Evolutionary conservation across 2,113 vertebrate genomes (phyloP), one percentile per base, ranked within the genome.

Genomic region (Neodontobutis hainanensis): DNA sequence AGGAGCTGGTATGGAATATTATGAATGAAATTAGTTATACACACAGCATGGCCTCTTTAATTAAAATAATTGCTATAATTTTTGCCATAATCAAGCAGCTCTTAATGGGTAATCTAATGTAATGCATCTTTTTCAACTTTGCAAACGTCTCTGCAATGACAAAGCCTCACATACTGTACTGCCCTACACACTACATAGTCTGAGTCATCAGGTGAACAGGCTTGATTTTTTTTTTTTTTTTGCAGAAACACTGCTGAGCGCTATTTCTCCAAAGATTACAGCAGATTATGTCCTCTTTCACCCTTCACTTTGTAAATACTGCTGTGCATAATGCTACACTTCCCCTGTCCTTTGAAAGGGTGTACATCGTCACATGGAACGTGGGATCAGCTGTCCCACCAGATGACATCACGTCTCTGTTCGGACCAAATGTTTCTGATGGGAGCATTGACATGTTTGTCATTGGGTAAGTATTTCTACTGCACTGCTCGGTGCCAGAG

Each of bases 331-430:
- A 72, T 52, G 62, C 65, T 47, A 61, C 44, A 11, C 53, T 16
- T 27, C 58, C 51, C 19, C 62, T 70, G 2, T 59, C 60, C 65
- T 63, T 59, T 66, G 32, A 16, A 78, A 99, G 97, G 90, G 94
- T 99, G 78, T 93, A 94, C 61, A 95, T 99, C 58, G 90, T 97
- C 88, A 98, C 97, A 1, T 99, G 97, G 97, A 99, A 99, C 0
- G 97, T 99, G 70, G 97, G 96, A 52, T 96, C 95, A 2, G 95
- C 97, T 65, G 93, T 97, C 86, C 96, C 96, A 8, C 97, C 97
- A 0, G 94, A 92, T 1, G 96, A 99, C 62, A 94, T 99, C 88
- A 94, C 92, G 0, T 93, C 95, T 70, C 90, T 99, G 79, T 95
- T 99, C 47, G 94, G 95, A 71, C 94, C 95, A 74, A 93, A 94